Evolutionary conservation across 2,797 vertebrate species (phyloP).

Genomic region (Mastacembelus armatus): DNA sequence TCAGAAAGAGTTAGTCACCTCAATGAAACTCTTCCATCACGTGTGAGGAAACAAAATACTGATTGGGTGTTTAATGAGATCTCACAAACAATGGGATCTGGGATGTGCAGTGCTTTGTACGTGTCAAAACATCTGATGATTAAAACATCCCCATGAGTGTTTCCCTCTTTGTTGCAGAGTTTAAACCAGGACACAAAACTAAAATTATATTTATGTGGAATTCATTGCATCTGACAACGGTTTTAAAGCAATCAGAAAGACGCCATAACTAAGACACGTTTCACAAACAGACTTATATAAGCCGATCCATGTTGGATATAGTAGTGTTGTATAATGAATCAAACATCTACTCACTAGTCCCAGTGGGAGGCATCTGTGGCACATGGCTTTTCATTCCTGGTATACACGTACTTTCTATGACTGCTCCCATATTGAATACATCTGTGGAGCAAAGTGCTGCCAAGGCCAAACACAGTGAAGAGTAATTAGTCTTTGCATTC

Average conservation of each 20-base stretch:
- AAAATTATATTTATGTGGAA: constrained; percentile 15
- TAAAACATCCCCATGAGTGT: constrained; percentile 10
- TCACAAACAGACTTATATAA: constrained; percentile 45
- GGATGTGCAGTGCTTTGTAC: background rate
- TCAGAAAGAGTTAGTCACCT: too few species aligned
- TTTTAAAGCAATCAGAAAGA: constrained; percentile 33
- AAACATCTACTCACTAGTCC: constrained; percentile 34
- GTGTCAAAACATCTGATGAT: constrained; percentile 30
- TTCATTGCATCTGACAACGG: constrained; percentile 15
- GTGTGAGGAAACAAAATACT: constrained; percentile 1
- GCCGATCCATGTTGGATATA: constrained; percentile 34
- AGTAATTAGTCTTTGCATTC: constrained; percentile 66
- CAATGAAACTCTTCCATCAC: background rate
- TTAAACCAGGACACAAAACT: constrained; percentile 32
- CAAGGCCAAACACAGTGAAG: constrained; percentile 59
- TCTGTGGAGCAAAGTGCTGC: constrained; percentile 59
- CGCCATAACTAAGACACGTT: constrained; percentile 2
- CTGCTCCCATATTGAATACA: constrained; percentile 69
- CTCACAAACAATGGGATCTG: constrained; percentile 5
- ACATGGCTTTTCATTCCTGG: constrained; percentile 50
- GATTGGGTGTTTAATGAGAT: constrained; percentile 8
- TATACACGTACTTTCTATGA: constrained; percentile 34
- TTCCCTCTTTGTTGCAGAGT: constrained; percentile 21
- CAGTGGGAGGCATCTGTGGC: constrained; percentile 42
- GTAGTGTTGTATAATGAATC: constrained; percentile 56